phyloP scores from a whole-genome alignment of 2,888 invertebrate species.

The Pseudolycoriella hygida region DNA sequence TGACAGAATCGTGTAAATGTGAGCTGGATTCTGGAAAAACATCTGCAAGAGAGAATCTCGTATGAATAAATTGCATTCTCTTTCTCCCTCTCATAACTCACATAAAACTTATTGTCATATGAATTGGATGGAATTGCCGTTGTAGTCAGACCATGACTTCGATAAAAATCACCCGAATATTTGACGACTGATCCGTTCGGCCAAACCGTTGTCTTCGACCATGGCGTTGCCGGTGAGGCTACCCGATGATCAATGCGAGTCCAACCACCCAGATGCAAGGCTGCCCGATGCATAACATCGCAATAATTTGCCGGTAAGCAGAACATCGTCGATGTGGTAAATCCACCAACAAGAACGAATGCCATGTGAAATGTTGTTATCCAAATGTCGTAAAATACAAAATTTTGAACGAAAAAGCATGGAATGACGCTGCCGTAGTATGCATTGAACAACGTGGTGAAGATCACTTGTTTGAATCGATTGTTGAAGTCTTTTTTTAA shows the following conservation, averaged over 20 bases:
- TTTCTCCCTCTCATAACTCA: conserved; percentile 33
- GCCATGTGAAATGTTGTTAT: conserved; percentile 72
- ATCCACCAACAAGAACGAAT: conserved; percentile 70
- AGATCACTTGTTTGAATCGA: conserved; percentile 75
- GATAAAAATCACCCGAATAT: conserved; percentile 52
- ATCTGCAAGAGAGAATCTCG: conserved; percentile 39
- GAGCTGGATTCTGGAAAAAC: conserved; percentile 73
- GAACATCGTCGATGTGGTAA: conserved; percentile 59
- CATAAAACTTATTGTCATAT: conserved; percentile 71
- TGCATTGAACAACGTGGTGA: conserved; percentile 61
- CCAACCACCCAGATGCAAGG: conserved; percentile 63
- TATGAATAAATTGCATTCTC: not conserved
- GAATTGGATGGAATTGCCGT: conserved; percentile 76
- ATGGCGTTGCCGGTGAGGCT: conserved; percentile 20
- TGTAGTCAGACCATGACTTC: conserved; percentile 60
- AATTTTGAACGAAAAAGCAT: conserved; percentile 67
- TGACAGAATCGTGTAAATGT: conserved; percentile 53
- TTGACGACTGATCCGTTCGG: conserved; percentile 56
- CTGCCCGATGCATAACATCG: conserved; percentile 78
- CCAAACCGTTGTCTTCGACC: conserved; percentile 49
- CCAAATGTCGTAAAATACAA: conserved; percentile 62
- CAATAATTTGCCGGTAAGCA: conserved; percentile 50
- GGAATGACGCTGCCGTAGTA: conserved; percentile 83
- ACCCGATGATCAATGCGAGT: conserved; percentile 19
- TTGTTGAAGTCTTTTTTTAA: conserved; percentile 77